Conservation (phyloP, 2,113 vertebrate genomes). For the Pseudopipra pipra region DNA sequence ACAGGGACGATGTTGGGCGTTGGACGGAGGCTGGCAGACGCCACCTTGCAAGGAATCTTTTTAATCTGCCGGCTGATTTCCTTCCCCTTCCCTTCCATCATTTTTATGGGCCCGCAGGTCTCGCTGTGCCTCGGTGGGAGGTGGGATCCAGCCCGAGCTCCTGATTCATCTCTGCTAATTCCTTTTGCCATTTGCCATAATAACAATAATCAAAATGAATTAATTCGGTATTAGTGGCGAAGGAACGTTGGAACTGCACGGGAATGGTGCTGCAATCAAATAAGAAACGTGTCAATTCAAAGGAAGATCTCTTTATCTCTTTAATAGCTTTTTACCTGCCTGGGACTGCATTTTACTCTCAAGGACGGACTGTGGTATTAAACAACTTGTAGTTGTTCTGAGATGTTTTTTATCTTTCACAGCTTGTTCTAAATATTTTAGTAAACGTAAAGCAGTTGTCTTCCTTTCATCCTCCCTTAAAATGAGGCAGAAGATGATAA, state of each 20-base stretch:
- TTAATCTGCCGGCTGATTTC: neutral
- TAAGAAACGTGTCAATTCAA: neutral
- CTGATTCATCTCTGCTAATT: constrained; percentile 23
- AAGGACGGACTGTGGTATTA: neutral
- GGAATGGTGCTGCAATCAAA: constrained; percentile 45
- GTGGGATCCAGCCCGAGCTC: neutral
- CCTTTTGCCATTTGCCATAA: constrained; percentile 17
- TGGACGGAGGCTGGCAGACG: neutral
- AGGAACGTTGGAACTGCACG: constrained; percentile 2
- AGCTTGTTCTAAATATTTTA: constrained; percentile 47
- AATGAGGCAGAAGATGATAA: constrained; percentile 43
- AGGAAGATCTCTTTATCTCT: constrained; percentile 35
- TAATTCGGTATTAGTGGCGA: constrained; percentile 41
- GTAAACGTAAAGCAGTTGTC: constrained; percentile 3
- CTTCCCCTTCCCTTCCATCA: neutral
- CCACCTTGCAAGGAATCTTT: neutral
- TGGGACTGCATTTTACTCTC: neutral
- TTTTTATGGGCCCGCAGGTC: neutral
- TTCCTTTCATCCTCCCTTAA: neutral
- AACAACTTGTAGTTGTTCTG: neutral
- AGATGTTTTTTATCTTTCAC: constrained; percentile 5
- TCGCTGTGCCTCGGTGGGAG: neutral
- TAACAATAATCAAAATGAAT: constrained; percentile 58
- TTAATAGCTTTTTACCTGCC: constrained; percentile 19
- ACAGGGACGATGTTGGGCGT: neutral